Percentiles rank a stretch among this genome's conserved stretches.
These are phyloP conservation scores for Drosophila pandora DNA, from an alignment of 1,140 invertebrate species.

Conservation along the genomic window DNA sequence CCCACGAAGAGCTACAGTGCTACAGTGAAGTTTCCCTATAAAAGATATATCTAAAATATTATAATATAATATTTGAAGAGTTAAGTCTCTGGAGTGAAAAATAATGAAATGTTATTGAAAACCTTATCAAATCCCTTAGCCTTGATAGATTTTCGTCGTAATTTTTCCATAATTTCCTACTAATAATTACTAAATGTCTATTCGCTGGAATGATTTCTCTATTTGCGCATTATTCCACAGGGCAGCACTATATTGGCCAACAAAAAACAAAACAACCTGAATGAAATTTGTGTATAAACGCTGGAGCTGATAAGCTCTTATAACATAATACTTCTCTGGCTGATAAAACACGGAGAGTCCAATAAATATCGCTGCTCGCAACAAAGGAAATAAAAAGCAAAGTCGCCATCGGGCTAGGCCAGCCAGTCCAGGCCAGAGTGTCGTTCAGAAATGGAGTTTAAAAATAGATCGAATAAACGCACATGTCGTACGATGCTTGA, in stretches of 20 bases:
- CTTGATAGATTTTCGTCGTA: too few relatives aligned
- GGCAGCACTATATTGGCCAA: neutral
- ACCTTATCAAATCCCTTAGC: too few relatives aligned
- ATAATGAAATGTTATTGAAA: too few relatives aligned
- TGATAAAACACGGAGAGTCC: conserved; percentile 37
- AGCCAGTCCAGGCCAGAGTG: neutral
- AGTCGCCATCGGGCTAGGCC: conserved; percentile 6
- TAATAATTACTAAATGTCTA: too few relatives aligned
- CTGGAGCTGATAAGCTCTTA: conserved; percentile 43
- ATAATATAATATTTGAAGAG: too few relatives aligned
- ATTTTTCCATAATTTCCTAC: too few relatives aligned
- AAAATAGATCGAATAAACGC: conserved; percentile 49
- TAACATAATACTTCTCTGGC: conserved; percentile 21
- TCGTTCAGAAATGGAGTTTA: conserved; percentile 28
- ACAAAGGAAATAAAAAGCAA: conserved; percentile 13
- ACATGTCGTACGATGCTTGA: conserved; percentile 40
- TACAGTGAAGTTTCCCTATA: too few relatives aligned
- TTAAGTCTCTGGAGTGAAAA: too few relatives aligned
- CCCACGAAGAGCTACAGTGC: too few relatives aligned
- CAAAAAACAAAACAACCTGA: conserved; percentile 39
- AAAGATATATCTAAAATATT: too few relatives aligned
- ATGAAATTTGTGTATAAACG: conserved; percentile 45
- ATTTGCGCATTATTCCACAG: conserved; percentile 30
- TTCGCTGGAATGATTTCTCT: neutral
- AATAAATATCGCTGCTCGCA: conserved; percentile 18